These are phyloP conservation scores for Oceanodroma tethys DNA, from an alignment of 2,113 vertebrate genomes.

Conservation along the genomic window DNA sequence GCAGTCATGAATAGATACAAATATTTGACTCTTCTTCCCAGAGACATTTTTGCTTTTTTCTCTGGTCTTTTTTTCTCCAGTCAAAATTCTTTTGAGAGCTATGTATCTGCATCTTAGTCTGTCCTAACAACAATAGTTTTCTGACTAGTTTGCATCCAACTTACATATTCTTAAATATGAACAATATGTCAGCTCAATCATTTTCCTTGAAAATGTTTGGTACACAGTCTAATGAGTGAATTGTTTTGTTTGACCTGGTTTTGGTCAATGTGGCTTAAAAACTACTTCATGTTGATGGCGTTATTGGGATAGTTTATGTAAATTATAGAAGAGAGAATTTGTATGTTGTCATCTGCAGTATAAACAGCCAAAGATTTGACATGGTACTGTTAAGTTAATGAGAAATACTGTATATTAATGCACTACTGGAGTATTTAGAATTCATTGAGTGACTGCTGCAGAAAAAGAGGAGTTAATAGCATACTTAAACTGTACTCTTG, in stretches of 20 bases:
- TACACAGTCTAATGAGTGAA: not conserved
- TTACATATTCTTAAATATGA: not conserved
- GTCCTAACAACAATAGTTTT: not conserved
- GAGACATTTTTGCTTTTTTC: not conserved
- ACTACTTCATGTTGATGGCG: not conserved
- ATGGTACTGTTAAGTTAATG: not conserved
- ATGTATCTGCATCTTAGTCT: not conserved
- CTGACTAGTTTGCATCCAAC: not conserved
- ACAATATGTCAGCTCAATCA: not conserved
- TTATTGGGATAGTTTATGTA: not conserved
- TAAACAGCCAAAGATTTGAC: not conserved
- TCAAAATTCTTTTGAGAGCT: not conserved
- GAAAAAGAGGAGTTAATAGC: not conserved
- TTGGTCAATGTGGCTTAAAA: not conserved
- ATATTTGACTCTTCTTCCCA: not conserved
- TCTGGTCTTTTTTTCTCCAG: not conserved
- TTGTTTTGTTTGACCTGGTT: not conserved
- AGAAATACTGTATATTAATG: not conserved
- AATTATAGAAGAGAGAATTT: not conserved
- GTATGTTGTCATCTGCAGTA: not conserved
- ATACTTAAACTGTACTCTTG: not conserved
- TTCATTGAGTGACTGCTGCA: not conserved
- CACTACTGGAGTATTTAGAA: not conserved
- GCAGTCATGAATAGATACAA: not conserved
- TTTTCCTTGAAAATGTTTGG: not conserved